Base-by-base conservation (phyloP, 2,113 vertebrate species). In the Ammodytes dubius region DNA sequence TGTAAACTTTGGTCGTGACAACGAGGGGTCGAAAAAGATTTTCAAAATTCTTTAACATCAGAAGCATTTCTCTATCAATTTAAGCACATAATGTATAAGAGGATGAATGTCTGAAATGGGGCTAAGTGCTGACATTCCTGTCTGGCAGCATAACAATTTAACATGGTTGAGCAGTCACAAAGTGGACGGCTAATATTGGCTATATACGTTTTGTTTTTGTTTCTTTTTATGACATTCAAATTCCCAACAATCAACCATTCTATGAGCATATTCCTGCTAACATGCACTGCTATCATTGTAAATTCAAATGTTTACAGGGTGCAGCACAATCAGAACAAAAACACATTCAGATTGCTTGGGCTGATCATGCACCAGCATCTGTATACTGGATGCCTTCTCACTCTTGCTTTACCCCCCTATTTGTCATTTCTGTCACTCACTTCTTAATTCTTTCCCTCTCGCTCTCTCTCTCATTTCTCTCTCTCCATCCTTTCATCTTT, bases 251-350 rank as follows among this genome's bases (percentile, higher is more conserved):
- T 54, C 15, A 65, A 53, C 35, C 69, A 64, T 15, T 2, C 39
- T 79, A 70, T 64, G 58, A 74, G 70, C 14, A 53, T 19, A 27
- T 79, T 69, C 53, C 42, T 70, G 58, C 58, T 60, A 80, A 80
- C 39, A 78, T 52, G 5, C 5, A 2, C 17, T 53, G n/a, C 54
- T 60, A 43, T 76, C 46, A 47, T 14, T 74, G 12, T 52, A 82
- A n/a, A n/a, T 58, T 75, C 5, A 73, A 82, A 80, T 86, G 66
- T 86, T 74, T 60, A 54, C 67, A 71, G 27, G 27, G 56, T 73
- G n/a, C 4, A 50, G 9, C 49, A 59, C 46, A 74, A 47, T 70
- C 37, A 73, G 3, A 71, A 47, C n/a, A 9, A 0, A 53, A 7
- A 76, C 27, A 27, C 27, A 72, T 78, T 61, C 64, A 82, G 53